Percentiles rank a stretch among this genome's conserved stretches.
phyloP scores from a whole-genome alignment of 2,888 invertebrate genomes.

The Meteorus colon region DNA sequence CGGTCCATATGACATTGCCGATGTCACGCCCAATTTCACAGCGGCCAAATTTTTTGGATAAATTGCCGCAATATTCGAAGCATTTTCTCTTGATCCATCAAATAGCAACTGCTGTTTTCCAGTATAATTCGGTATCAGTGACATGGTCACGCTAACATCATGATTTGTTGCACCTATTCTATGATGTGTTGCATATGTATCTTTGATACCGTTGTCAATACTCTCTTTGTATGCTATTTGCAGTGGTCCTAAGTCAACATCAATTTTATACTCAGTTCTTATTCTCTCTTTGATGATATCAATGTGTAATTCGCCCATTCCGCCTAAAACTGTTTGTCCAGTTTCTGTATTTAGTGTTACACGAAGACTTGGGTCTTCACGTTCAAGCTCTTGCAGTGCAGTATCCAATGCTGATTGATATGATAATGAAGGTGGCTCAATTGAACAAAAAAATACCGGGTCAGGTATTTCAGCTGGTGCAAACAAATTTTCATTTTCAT shows the following conservation, averaged over 20 bases:
- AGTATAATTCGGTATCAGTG: constrained; percentile 75
- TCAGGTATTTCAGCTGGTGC: constrained; percentile 85
- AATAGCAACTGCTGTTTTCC: constrained; percentile 74
- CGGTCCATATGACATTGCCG: constrained; percentile 87
- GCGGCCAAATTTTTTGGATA: constrained; percentile 81
- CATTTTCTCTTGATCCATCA: constrained; percentile 81
- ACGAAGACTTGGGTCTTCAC: constrained; percentile 93
- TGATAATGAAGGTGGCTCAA: constrained; percentile 91
- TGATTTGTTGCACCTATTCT: constrained; percentile 80
- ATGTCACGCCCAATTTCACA: constrained; percentile 81
- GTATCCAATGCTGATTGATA: constrained; percentile 84
- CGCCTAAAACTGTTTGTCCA: constrained; percentile 90
- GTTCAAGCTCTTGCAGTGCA: constrained; percentile 85
- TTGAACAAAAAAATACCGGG: constrained; percentile 97
- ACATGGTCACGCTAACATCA: constrained; percentile 78
- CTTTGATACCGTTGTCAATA: constrained; percentile 73
- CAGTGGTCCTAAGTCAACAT: constrained; percentile 91
- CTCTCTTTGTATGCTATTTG: constrained; percentile 95
- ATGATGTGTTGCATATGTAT: constrained; percentile 77
- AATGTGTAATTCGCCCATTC: constrained; percentile 98
- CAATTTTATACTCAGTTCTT: constrained; percentile 89
- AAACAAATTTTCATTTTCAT: constrained; percentile 66
- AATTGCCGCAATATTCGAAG: constrained; percentile 80
- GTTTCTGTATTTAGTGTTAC: constrained; percentile 85
- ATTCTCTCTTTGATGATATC: constrained; percentile 95